Percentiles rank a stretch among this genome's conserved stretches.
Conservation (phyloP, 2,888 invertebrate genomes). For the Rhodophaea formosa region DNA sequence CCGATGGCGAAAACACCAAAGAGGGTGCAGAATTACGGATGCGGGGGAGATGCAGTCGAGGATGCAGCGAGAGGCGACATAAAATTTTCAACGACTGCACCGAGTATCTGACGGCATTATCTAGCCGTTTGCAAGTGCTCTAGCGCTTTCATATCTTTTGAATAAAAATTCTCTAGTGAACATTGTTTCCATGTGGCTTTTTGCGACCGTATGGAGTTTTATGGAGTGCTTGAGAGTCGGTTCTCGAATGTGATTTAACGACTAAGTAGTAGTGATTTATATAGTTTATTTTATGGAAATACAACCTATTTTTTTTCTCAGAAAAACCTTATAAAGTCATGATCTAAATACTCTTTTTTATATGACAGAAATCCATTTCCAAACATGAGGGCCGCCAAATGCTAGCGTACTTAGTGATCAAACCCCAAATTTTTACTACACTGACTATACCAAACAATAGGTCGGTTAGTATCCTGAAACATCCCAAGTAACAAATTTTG, state of each 20-base stretch:
- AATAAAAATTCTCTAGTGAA: slow-evolving; percentile 65
- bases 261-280: background rate
- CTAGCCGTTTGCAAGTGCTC: slow-evolving; percentile 72
- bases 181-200: slow-evolving; percentile 44
- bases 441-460: too few relatives aligned
- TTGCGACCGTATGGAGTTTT: slow-evolving; percentile 29
- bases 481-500: too few relatives aligned
- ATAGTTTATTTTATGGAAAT: background rate
- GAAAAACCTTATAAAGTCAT: too few relatives aligned
- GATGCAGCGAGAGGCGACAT: slow-evolving; percentile 72
- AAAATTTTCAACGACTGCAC: slow-evolving; percentile 75
- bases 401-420: too few relatives aligned
- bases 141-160: slow-evolving; percentile 68
- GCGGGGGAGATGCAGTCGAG: slow-evolving; percentile 55
- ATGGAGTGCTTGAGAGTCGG: slow-evolving; percentile 25
- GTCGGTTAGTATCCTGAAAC: too few relatives aligned
- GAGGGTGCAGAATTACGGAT: slow-evolving; percentile 53
- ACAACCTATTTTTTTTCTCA: too few relatives aligned
- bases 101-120: slow-evolving; percentile 74
- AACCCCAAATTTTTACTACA: too few relatives aligned
- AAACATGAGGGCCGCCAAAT: too few relatives aligned
- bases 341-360: too few relatives aligned
- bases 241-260: background rate
- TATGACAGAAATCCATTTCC: too few relatives aligned
- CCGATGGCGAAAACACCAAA: slow-evolving; percentile 42